A percentile compares a stretch with the other conserved stretches of the same genome.
Evolutionary conservation across 2,113 vertebrate genomes (phyloP).

Genomic region (Coryphaenoides rupestris): DNA sequence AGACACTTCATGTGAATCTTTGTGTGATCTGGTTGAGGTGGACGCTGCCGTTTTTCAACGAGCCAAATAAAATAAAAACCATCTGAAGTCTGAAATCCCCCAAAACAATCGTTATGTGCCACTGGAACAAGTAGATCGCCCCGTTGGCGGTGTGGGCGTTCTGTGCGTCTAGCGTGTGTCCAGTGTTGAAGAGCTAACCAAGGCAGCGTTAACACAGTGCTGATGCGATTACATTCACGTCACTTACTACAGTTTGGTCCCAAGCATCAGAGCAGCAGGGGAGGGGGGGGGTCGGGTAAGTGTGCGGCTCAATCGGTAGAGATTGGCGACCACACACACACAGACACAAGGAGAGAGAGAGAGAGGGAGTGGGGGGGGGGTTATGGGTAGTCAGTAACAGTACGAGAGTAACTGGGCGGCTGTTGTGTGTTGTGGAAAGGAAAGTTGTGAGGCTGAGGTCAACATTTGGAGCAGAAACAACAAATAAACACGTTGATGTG

Average conservation of each 20-base stretch:
- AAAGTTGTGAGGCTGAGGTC: no score
- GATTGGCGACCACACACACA: not conserved
- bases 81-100: not conserved
- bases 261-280: not conserved
- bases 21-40: not conserved
- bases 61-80: constrained; percentile 2
- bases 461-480: no score
- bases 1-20: not conserved
- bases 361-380: no score
- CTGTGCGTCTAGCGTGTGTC: constrained; percentile 30
- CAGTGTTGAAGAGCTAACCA: constrained; percentile 36
- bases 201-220: not conserved
- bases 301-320: no score
- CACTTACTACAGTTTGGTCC: constrained; percentile 17
- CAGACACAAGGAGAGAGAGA: no score
- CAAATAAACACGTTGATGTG: no score
- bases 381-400: not conserved
- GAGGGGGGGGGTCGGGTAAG: no score
- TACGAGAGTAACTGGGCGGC: no score
- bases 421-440: no score
- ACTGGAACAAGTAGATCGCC: no score
- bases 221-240: constrained; percentile 34
- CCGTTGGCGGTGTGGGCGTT: constrained; percentile 16
- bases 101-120: not conserved
- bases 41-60: not conserved